phyloP scores from a whole-genome alignment of 2,797 vertebrate species.

The Chrosomus eos region DNA sequence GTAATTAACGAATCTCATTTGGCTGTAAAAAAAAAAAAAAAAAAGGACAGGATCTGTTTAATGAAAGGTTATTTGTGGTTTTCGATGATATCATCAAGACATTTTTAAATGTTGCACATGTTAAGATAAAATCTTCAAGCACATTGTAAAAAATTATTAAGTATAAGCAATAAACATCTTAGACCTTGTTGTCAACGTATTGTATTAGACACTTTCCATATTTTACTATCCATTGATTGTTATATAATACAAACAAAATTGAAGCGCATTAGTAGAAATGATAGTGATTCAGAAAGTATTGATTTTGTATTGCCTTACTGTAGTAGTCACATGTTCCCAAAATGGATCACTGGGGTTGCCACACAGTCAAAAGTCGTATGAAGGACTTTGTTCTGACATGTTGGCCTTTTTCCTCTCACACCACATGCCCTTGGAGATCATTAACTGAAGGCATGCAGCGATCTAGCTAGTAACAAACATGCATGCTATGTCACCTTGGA shows the following conservation, averaged over 20 bases:
- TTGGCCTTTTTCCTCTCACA: slow-evolving; percentile 15
- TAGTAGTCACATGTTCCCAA: slow-evolving; percentile 15
- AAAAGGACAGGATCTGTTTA: neutral
- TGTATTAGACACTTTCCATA: neutral
- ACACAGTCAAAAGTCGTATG: slow-evolving; percentile 44
- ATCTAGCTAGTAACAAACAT: neutral
- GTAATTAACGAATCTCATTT: neutral
- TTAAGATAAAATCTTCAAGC: neutral
- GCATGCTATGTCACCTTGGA: slow-evolving; percentile 42
- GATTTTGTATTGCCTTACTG: slow-evolving; percentile 25
- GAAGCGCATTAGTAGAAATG: neutral
- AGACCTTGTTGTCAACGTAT: neutral
- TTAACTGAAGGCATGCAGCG: slow-evolving; percentile 1
- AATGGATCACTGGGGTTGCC: neutral
- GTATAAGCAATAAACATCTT: slow-evolving; percentile 3
- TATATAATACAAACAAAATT: neutral
- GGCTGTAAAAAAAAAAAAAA: neutral
- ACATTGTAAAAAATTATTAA: neutral
- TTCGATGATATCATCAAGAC: neutral
- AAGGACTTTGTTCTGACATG: slow-evolving; percentile 43
- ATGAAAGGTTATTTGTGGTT: neutral
- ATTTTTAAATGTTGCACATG: neutral
- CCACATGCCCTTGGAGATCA: slow-evolving; percentile 30
- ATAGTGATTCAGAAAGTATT: neutral
- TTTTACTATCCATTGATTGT: neutral